Conservation (phyloP, 2,113 vertebrate genomes). For the Capricornis sumatraensis region DNA sequence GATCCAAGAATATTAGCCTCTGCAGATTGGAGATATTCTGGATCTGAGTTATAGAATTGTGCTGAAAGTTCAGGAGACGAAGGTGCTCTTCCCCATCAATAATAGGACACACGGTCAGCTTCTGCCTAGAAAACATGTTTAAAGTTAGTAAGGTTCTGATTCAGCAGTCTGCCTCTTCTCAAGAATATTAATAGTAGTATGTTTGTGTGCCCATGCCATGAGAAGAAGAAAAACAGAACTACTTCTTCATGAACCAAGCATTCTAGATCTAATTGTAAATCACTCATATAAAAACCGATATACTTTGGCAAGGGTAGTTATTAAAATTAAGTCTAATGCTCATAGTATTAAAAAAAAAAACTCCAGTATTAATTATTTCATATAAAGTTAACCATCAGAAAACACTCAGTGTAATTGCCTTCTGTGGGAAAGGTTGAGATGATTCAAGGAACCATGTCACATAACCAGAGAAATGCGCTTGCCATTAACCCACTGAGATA, state of each 20-base stretch:
- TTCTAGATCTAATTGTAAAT: neutral
- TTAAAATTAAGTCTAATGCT: slow-evolving; percentile 5
- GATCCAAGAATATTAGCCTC: slow-evolving; percentile 92
- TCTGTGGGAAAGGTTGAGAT: neutral
- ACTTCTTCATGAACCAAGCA: neutral
- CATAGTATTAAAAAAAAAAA: neutral
- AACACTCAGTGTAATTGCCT: neutral
- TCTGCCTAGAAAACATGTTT: slow-evolving; percentile 79
- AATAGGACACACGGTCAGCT: slow-evolving; percentile 88
- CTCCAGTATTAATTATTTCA: neutral
- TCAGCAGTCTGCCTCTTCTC: neutral
- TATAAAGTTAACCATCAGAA: neutral
- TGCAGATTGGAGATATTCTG: slow-evolving; percentile 90
- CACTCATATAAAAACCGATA: neutral
- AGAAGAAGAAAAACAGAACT: neutral
- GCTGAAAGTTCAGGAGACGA: slow-evolving; percentile 92
- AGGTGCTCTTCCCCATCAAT: slow-evolving; percentile 87
- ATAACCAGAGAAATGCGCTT: neutral
- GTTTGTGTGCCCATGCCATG: neutral
- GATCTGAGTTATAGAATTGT: slow-evolving; percentile 91
- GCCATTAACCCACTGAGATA: neutral
- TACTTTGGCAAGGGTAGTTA: neutral
- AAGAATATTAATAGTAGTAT: neutral
- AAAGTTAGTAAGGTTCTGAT: neutral
- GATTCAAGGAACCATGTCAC: neutral